Evolutionary conservation across 2,797 vertebrate genomes (phyloP).

Genomic region (Myiotriccus ornatus): DNA sequence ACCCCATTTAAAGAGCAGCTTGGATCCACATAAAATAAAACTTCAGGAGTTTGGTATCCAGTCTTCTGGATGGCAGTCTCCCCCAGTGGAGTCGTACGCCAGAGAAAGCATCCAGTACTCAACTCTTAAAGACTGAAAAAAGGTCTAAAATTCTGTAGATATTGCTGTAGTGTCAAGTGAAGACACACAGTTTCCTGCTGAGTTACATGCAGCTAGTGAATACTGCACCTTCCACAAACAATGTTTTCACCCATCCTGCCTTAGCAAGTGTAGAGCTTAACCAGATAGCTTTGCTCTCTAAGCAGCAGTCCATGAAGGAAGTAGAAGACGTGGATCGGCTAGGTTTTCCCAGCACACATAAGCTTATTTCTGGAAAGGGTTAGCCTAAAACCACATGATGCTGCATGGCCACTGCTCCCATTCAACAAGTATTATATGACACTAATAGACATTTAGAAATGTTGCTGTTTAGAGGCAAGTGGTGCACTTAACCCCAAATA

Average conservation of each 20-base stretch:
- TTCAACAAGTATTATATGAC: neutral
- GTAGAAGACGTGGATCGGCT: neutral
- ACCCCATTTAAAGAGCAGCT: neutral
- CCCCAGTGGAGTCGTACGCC: rapidly evolving
- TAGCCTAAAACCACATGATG: neutral
- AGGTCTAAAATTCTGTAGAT: neutral
- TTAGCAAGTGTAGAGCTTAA: neutral
- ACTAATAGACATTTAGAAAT: neutral
- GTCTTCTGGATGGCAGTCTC: neutral
- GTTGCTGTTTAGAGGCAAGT: neutral
- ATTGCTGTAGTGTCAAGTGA: neutral
- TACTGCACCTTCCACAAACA: neutral
- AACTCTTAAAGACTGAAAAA: neutral
- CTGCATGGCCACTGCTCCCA: neutral
- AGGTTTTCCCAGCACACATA: neutral
- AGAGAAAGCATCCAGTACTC: neutral
- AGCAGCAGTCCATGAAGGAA: neutral
- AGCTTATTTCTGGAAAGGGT: neutral
- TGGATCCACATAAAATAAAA: neutral
- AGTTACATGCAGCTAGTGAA: neutral
- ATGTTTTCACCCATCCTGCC: neutral
- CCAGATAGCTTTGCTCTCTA: neutral
- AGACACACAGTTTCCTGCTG: neutral
- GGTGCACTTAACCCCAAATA: neutral
- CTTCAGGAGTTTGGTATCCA: neutral